Evolutionary conservation across 2,797 vertebrate genomes (phyloP), one percentile per base, ranked within the genome.

Genomic region (Pagetopsis macropterus): DNA sequence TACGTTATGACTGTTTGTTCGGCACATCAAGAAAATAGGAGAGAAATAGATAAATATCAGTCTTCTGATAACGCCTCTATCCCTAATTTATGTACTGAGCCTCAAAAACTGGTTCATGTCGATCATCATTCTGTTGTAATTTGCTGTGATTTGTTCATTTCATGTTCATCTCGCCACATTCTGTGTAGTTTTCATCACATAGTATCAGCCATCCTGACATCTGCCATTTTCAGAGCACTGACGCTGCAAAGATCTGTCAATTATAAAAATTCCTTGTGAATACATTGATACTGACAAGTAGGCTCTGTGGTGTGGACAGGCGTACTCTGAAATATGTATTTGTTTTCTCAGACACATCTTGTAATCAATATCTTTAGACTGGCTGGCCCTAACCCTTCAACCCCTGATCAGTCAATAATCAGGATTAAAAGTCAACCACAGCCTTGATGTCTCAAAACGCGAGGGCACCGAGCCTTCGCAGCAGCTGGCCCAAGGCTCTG

Each of bases 211-310:
- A 16, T n/a, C 14, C 4, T 27, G 69, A 74, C 58, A 56, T 49
- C 55, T 57, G 51, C 9, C 48, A 21, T 43, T 51, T 72, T 67
- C 67, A 67, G 56, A 56, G 16, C 14, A 50, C 51, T 33, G 49
- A 31, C 21, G 40, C 31, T n/a, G 52, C 9, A 62, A 61, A 70
- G 46, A 68, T 31, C 54, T 46, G 46, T 5, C 16, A 2, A 23
- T 45, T 66, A 65, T 58, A 50, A 65, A 2, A 64, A 72, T 75
- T 67, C 61, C 65, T 10, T 21, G 69, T 69, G 68, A 76, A 70
- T 41, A 31, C 51, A 55, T 57, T 55, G 8, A 37, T 1, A 31
- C 12, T 56, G 70, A 69, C 16, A 0, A 50, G 31, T 58, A 46
- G 44, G 11, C 40, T 9, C 43, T n/a, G 14, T 1, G 14, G 27